phyloP scores from a whole-genome alignment of 2,113 vertebrate species.

The Entomyzon cyanotis region DNA sequence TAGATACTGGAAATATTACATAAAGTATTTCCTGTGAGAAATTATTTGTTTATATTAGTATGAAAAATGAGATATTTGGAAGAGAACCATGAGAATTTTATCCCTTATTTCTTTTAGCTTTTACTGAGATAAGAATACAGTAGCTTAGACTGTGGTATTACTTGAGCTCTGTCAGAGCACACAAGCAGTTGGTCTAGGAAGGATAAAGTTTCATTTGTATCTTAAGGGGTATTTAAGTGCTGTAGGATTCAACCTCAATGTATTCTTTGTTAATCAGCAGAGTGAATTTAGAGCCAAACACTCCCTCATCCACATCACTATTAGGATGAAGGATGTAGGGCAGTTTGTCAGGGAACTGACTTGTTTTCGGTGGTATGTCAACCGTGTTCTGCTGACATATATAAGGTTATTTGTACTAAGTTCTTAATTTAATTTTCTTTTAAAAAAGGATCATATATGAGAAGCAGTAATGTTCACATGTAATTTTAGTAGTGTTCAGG shows the following conservation, averaged over 20 bases:
- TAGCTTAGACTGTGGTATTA: not conserved
- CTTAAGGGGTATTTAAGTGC: not conserved
- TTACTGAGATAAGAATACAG: not conserved
- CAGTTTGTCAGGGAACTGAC: not conserved
- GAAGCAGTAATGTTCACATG: not conserved
- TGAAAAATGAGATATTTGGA: not conserved
- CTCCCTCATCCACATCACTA: not conserved
- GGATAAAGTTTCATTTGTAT: not conserved
- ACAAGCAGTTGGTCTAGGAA: not conserved
- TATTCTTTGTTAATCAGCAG: not conserved
- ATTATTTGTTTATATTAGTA: not conserved
- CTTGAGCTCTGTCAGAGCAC: not conserved
- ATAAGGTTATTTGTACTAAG: not conserved
- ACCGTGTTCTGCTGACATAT: not conserved
- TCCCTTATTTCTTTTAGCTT: not conserved
- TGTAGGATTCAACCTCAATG: not conserved
- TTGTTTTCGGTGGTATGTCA: not conserved
- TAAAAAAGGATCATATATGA: not conserved
- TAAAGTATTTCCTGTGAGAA: not conserved
- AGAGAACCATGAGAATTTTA: not conserved
- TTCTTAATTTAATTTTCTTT: not conserved
- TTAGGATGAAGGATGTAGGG: not conserved
- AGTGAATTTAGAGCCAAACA: not conserved
- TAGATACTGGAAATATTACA: not conserved
- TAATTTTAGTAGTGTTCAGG: not conserved